Evolutionary conservation across 2,797 vertebrate genomes (phyloP).

Genomic region (Crenuchus spilurus): DNA sequence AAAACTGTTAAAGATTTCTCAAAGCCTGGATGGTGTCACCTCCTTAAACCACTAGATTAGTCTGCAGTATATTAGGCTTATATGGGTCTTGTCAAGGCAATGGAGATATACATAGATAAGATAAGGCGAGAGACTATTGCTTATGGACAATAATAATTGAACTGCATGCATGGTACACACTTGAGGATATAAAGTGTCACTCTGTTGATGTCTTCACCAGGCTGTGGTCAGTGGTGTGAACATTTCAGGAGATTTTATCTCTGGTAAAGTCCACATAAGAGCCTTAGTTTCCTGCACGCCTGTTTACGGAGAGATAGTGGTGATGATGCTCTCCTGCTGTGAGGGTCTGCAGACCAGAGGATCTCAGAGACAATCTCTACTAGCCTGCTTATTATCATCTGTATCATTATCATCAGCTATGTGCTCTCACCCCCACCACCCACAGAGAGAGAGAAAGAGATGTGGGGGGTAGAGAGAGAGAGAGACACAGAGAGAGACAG

Average conservation of each 20-base stretch:
- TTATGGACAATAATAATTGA: not conserved
- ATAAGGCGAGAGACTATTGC: not conserved
- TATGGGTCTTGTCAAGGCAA: slow-evolving; percentile 17
- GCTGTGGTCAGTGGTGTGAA: not conserved
- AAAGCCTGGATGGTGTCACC: not conserved
- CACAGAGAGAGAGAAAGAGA: slow-evolving; percentile 21
- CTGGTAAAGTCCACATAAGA: not conserved
- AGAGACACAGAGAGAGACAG: slow-evolving; percentile 71
- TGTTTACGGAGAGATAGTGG: slow-evolving; percentile 11
- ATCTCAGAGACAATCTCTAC: slow-evolving; percentile 23
- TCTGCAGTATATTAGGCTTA: slow-evolving; percentile 14
- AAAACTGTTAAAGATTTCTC: slow-evolving; percentile 25
- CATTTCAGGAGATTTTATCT: not conserved
- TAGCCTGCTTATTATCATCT: slow-evolving; percentile 61
- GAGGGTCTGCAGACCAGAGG: slow-evolving; percentile 9
- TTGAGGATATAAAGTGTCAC: too few species aligned
- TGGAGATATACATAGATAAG: slow-evolving; percentile 4
- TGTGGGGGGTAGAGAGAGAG: slow-evolving; percentile 51
- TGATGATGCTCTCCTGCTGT: slow-evolving; percentile 30
- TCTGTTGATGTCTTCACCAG: too few species aligned
- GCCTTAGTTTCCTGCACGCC: slow-evolving; percentile 4
- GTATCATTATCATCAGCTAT: slow-evolving; percentile 67
- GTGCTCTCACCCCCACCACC: slow-evolving; percentile 24
- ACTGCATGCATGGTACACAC: too few species aligned
- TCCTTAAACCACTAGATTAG: slow-evolving; percentile 4